Base-by-base conservation (phyloP, 1,140 invertebrate genomes). In the Yoshiicerus persimilis region DNA sequence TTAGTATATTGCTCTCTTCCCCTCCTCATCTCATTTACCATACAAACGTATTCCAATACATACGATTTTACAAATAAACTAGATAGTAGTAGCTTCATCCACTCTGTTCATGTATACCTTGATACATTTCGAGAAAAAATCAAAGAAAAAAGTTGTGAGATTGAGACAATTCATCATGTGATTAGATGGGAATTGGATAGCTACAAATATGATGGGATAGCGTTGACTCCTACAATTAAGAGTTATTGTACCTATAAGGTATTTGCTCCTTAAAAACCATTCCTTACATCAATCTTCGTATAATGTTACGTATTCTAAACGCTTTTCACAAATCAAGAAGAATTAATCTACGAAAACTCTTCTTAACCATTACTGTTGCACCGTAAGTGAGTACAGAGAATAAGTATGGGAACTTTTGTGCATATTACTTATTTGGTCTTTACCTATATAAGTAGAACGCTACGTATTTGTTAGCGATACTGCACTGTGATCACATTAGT, bases 151-250 rank as follows among this genome's bases (percentile, higher is more conserved):
- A 80, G 20, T 20, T 32, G 32, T 34, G 84, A 86, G 84, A 86
- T 86, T 86, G 56, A 86, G 84, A 86, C 84, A 86, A 86, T 86
- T 86, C 56, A 86, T 86, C 84, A 86, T 64, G 34, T 66, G 47
- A 86, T 86, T 86, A 86, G 83, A 41, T 84, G 75, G 32, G 75
- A 80, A 80, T 80, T 80, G 75, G 75, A 80, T 80, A 80, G 75
- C 30, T 80, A 34, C 75, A 80, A 80, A 38, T 80, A 80, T 80
- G 30, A 80, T 36, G 75, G 75, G 75, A 80, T 80, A 36, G 30
- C 30, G 75, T 80, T n/a, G 32, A 80, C 75, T 80, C 75, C 75
- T 80, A 80, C 75, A 34, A 36, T 80, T 80, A 80, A 80, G 30
- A 80, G 75, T 80, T 80, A 34, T 80, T 80, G 32, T 34, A 56